These are phyloP conservation scores for Volucella inflata DNA, from an alignment of 2,888 invertebrate genomes.

Conservation along the genomic window DNA sequence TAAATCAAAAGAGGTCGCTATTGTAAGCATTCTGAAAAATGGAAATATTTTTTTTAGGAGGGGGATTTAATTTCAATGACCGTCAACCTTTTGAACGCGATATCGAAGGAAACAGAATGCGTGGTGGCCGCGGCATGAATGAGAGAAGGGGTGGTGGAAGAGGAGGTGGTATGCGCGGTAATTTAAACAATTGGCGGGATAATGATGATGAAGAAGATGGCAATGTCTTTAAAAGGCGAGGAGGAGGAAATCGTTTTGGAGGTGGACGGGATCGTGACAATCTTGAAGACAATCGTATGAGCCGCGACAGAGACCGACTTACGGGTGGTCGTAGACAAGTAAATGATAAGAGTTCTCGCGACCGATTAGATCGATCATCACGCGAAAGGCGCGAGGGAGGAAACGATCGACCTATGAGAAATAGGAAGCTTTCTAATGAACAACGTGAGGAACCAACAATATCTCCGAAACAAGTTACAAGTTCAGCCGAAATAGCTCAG, in stretches of 20 bases:
- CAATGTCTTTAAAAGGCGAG: conserved; percentile 79
- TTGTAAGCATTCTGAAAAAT: neutral
- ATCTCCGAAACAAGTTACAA: conserved; percentile 73
- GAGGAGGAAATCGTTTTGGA: conserved; percentile 79
- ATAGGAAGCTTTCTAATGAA: conserved; percentile 57
- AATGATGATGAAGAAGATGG: conserved; percentile 80
- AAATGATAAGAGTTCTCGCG: conserved; percentile 61
- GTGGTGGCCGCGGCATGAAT: conserved; percentile 67
- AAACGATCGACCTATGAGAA: conserved; percentile 49
- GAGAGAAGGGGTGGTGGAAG: conserved; percentile 77
- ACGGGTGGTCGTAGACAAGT: conserved; percentile 46
- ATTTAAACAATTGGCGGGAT: conserved; percentile 81
- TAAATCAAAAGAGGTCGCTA: neutral
- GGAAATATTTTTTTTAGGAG: conserved; percentile 27
- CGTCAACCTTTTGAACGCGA: conserved; percentile 76
- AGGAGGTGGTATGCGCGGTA: conserved; percentile 78
- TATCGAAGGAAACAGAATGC: conserved; percentile 71
- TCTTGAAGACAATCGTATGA: conserved; percentile 76
- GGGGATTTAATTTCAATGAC: conserved; percentile 73
- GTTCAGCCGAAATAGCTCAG: conserved; percentile 11
- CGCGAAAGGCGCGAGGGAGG: conserved; percentile 72
- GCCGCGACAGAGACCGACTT: conserved; percentile 58
- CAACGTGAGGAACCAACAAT: conserved; percentile 61
- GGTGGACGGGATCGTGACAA: conserved; percentile 79
- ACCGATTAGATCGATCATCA: conserved; percentile 66